Evolutionary conservation across 2,113 vertebrate genomes (phyloP), one percentile per base, ranked within the genome.

Genomic region (Seriola quinqueradiata): DNA sequence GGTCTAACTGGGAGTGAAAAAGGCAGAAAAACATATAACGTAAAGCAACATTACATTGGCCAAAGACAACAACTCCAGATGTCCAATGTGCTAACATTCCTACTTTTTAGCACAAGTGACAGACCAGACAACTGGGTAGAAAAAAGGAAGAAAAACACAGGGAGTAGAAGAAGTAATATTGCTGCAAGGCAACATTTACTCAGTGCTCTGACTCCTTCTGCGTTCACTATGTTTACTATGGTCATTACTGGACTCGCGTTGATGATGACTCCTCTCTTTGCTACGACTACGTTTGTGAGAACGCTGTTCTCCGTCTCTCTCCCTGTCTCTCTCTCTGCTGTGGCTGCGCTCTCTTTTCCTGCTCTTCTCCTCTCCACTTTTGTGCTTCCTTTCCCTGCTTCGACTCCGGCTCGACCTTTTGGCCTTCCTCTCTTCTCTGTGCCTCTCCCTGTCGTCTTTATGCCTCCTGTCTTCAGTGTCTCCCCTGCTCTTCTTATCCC

Each of bases 391-490:
- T n/a, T 99, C 97, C 94, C 85, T 95, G 85, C 94, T 95, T 95
- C 91, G 87, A 95, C 89, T 96, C 92, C 75, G 83, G 55, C 91
- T 94, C 2, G 79, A 65, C 74, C 65, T 81, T 59, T 93, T 94
- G 70, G 85, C 76, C 92, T 95, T 97, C 91, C 91, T 96, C 75
- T 96, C 96, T 8, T 99, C 98, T 90, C 96, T 96, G 63, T 97
- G 97, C 59, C 94, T 89, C 52, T 97, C 98, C 83, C 95, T 96
- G 61, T 99, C 97, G 8, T 97, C 95, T 89, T 99, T 97, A 40
- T 94, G 93, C 70, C 91, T 95, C 12, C 95, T 95, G 84, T 96
- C 97, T 4, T 99, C 97, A 55, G 95, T 94, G 81, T 97, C 96
- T 63, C 96, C 96, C 86, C 96, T 96, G 92, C 89, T 95, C 85